Conservation (phyloP, 2,888 invertebrate species). For the Eristalis intricaria region DNA sequence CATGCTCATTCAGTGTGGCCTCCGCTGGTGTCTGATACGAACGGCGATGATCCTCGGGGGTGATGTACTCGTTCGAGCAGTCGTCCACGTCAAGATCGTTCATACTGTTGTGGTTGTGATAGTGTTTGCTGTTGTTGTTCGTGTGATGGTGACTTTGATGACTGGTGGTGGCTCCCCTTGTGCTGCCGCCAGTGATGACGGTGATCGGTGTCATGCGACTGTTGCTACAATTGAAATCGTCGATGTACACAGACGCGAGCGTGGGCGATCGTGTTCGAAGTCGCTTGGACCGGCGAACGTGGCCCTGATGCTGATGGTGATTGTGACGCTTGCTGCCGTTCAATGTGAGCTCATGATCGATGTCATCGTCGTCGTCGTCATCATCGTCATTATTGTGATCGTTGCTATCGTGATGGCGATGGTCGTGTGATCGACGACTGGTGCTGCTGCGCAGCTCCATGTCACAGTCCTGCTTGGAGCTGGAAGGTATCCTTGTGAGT, state of each 20-base stretch:
- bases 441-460: conserved; percentile 15
- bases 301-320: conserved; percentile 22
- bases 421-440: conserved; percentile 12
- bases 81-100: conserved; percentile 50
- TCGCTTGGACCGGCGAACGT: conserved; percentile 50
- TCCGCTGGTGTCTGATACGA: conserved; percentile 38
- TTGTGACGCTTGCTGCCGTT: conserved; percentile 28
- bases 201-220: conserved; percentile 54
- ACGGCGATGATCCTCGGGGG: conserved; percentile 46
- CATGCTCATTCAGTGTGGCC: conserved; percentile 34
- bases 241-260: conserved; percentile 56
- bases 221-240: conserved; percentile 54
- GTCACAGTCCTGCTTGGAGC: conserved; percentile 23
- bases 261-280: conserved; percentile 50
- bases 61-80: conserved; percentile 52
- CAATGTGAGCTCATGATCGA: conserved; percentile 28
- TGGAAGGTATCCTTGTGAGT: conserved; percentile 51
- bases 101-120: conserved; percentile 42
- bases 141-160: neutral
- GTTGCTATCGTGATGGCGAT: neutral
- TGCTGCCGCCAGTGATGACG: conserved; percentile 35
- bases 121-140: conserved; percentile 51
- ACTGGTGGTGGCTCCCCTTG: neutral
- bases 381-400: conserved; percentile 25
- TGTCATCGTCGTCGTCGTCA: conserved; percentile 41